Percentiles rank a stretch among this genome's conserved stretches.
phyloP scores from a whole-genome alignment of 1,140 invertebrate genomes.

The Eumaeus atala region DNA sequence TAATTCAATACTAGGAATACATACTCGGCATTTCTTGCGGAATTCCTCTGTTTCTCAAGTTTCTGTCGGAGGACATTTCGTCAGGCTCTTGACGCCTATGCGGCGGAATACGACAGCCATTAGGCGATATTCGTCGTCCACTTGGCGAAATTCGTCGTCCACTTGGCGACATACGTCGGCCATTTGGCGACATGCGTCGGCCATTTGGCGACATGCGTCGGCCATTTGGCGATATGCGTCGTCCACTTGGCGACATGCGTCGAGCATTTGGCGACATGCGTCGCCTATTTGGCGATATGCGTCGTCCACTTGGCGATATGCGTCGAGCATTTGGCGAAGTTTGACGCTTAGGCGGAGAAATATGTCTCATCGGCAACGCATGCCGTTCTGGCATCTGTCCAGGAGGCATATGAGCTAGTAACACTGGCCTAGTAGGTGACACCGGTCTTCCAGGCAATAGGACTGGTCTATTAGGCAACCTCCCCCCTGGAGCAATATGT shows the following conservation, averaged over 20 bases:
- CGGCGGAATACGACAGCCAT: neutral
- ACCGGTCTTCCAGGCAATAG: neutral
- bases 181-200: constrained; percentile 13
- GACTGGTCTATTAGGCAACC: neutral
- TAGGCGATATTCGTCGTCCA: constrained; percentile 16
- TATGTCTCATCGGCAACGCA: neutral
- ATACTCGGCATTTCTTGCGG: too few relatives aligned
- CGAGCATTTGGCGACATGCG: neutral
- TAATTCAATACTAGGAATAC: too few relatives aligned
- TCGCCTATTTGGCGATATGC: neutral
- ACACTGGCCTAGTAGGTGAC: neutral
- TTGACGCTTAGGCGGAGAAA: neutral
- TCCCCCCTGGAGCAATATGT: neutral
- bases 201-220: constrained; percentile 18
- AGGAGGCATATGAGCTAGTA: neutral
- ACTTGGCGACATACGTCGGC: constrained; percentile 3
- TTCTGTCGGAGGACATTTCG: too few relatives aligned
- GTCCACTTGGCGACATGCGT: constrained; percentile 9
- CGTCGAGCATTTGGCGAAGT: constrained; percentile 12
- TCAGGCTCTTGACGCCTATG: neutral
- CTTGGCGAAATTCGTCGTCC: constrained; percentile 8
- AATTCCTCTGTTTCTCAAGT: too few relatives aligned
- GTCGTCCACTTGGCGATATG: neutral
- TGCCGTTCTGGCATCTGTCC: neutral
- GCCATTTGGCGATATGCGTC: constrained; percentile 3